A percentile compares a stretch with the other conserved stretches of the same genome.
phyloP scores from a whole-genome alignment of 2,888 invertebrate genomes.

The Melinopterus prodromus region DNA sequence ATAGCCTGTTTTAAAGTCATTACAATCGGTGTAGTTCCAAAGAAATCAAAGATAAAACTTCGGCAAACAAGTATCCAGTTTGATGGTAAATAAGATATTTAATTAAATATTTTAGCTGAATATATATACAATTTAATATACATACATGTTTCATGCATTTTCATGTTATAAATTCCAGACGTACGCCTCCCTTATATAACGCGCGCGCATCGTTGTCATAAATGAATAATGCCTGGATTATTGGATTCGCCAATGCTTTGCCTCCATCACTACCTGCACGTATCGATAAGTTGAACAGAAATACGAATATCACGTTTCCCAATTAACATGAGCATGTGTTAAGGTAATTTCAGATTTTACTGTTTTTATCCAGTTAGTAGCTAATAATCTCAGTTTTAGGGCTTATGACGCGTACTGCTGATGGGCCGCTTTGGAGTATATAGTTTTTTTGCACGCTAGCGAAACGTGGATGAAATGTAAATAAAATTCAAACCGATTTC shows the following conservation, averaged over 20 bases:
- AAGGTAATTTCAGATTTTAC: not conserved
- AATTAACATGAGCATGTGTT: too few relatives aligned
- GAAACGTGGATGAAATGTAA: not conserved
- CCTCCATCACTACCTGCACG: not conserved
- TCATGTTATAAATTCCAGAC: not conserved
- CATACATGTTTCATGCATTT: not conserved
- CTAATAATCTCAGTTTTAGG: not conserved
- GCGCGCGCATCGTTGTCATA: not conserved
- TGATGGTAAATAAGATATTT: too few relatives aligned
- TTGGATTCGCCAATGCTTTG: not conserved
- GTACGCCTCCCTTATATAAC: not conserved
- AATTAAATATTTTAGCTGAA: too few relatives aligned
- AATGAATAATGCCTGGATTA: not conserved
- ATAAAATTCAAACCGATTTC: not conserved
- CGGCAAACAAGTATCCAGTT: too few relatives aligned
- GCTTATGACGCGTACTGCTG: not conserved
- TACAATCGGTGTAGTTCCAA: too few relatives aligned
- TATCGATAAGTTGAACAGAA: not conserved
- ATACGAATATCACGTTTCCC: not conserved
- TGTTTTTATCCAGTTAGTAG: not conserved
- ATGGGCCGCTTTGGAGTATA: not conserved
- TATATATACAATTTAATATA: not conserved
- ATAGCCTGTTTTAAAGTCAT: too few relatives aligned
- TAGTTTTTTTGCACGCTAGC: not conserved
- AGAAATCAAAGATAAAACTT: too few relatives aligned